Evolutionary conservation across 2,797 vertebrate genomes (phyloP), one percentile per base, ranked within the genome.

Genomic region (Brachyrhaphis roseni): DNA sequence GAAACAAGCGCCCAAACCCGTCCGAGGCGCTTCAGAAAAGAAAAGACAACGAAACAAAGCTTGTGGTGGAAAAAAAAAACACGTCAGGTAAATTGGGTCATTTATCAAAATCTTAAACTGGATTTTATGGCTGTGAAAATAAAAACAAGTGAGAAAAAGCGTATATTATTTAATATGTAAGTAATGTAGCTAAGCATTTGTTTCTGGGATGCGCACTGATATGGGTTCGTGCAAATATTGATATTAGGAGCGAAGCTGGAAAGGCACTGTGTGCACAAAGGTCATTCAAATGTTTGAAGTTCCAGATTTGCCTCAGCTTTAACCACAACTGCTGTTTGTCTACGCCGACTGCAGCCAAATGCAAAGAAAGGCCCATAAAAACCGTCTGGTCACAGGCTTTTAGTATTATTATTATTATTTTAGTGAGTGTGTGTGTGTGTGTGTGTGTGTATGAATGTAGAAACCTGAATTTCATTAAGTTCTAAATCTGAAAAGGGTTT

Each of bases 1-100:
- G 79, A 89, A 87, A 83, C 75, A 16, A n/a, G 78, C 80, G 75
- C 80, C 88, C 80, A 75, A 83, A 86, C 77, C 64, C 15, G 62
- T 46, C 57, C 71, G 55, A 75, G 46, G 83, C 1, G 43, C 64
- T 75, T 77, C 64, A 79, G 82, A 88, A 87, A 76, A 84, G 74
- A 81, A 71, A 51, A 23, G 49, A 23, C 20, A 51, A 23, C 1
- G 1, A 51, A 51, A 28, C 23, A 55, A 62, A 46, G 49, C 45
- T 20, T 31, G 18, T 43, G 72, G 41, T 0, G 49, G 28, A 13
- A n/a, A 39, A 49, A 41, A 64, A 47, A 16, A 49, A 77, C 72
- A 51, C 0, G 0, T 15, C 6, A 77, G 34, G 0, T 5, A 53
- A 75, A 75, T 0, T 55, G 77, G 68, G 79, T 88, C 79, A 72